Conservation (phyloP, 1,140 invertebrate species). For the Macrobrachium rosenbergii region DNA sequence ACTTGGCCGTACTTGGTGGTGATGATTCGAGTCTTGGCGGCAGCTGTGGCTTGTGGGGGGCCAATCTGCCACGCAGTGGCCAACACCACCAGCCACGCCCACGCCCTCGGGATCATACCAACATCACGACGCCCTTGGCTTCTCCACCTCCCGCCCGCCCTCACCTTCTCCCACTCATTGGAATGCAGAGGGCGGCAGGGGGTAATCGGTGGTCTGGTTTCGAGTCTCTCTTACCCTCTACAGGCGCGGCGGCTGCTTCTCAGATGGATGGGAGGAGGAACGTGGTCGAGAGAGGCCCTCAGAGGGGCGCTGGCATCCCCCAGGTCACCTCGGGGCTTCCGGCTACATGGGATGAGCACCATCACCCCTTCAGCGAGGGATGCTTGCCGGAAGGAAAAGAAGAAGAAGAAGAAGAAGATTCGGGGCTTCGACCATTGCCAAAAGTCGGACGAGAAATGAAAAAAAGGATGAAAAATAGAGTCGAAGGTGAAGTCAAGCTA, state of each 20-base stretch:
- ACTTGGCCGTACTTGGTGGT: constrained; percentile 66
- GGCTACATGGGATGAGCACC: not conserved
- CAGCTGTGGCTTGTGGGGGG: constrained; percentile 39
- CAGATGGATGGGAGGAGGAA: constrained; percentile 14
- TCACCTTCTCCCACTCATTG: constrained; percentile 40
- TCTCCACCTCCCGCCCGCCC: constrained; percentile 44
- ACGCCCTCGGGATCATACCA: constrained; percentile 58
- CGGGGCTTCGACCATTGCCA: too few relatives aligned
- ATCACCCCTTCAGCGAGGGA: constrained; percentile 4
- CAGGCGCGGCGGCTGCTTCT: not conserved
- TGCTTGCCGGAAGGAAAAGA: not conserved
- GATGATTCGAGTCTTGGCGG: constrained; percentile 64
- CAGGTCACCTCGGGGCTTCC: not conserved
- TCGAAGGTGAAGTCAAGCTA: too few relatives aligned
- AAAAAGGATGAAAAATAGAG: too few relatives aligned
- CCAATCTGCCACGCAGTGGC: constrained; percentile 41
- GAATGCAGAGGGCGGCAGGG: constrained; percentile 28
- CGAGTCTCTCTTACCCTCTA: not conserved
- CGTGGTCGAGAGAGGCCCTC: constrained; percentile 18
- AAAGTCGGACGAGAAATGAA: too few relatives aligned
- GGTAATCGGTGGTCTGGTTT: constrained; percentile 26
- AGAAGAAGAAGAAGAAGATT: too few relatives aligned
- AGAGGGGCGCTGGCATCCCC: constrained; percentile 8
- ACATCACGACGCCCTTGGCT: constrained; percentile 55
- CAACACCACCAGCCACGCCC: constrained; percentile 61